These are phyloP conservation scores for Xestia c-nigrum DNA, from an alignment of 2,888 invertebrate species.

Conservation along the genomic window DNA sequence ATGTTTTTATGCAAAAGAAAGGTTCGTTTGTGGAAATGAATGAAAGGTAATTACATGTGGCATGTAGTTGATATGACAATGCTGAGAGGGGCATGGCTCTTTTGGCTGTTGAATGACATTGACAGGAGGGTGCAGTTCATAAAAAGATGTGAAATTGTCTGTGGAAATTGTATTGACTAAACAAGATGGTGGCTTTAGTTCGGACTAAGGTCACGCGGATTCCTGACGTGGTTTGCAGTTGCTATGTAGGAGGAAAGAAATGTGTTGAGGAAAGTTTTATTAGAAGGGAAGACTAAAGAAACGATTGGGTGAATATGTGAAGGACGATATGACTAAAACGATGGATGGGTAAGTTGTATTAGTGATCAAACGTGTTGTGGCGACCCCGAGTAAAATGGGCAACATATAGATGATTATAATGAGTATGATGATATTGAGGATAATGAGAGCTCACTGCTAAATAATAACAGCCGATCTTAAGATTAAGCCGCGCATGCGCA, in stretches of 20 bases:
- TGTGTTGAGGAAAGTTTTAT: not conserved
- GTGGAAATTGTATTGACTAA: not conserved
- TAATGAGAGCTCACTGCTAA: not conserved
- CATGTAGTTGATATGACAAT: not conserved
- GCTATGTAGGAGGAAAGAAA: not conserved
- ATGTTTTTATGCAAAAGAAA: constrained; percentile 41
- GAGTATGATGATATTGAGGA: not conserved
- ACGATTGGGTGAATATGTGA: not conserved
- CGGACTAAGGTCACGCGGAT: not conserved
- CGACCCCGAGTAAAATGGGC: not conserved
- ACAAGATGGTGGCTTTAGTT: not conserved
- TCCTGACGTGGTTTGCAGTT: not conserved
- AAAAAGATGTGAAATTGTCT: not conserved
- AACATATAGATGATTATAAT: too few species aligned
- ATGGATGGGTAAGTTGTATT: not conserved
- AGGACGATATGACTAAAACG: not conserved
- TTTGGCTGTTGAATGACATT: not conserved
- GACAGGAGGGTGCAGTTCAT: not conserved
- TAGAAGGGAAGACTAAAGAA: not conserved
- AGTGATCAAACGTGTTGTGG: not conserved
- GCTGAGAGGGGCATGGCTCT: not conserved
- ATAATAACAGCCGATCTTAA: too few species aligned
- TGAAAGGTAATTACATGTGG: not conserved
- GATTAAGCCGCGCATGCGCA: too few species aligned
- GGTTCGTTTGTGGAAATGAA: not conserved